A percentile compares a stretch with the other conserved stretches of the same genome.
These are phyloP conservation scores for Chymomyza procnemis DNA, from an alignment of 2,888 invertebrate species.

Conservation along the genomic window DNA sequence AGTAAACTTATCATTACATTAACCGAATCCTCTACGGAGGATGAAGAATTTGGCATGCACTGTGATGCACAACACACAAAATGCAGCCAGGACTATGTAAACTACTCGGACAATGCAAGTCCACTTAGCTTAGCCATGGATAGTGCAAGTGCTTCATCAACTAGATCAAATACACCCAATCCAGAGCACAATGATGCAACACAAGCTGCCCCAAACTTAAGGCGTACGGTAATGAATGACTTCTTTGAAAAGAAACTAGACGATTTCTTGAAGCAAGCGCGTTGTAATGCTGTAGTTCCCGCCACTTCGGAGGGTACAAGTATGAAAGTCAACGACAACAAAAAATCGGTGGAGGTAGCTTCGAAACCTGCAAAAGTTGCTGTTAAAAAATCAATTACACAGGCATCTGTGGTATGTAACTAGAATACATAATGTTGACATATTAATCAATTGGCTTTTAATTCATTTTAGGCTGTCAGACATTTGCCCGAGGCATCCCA, in stretches of 20 bases:
- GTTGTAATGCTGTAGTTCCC: conserved; percentile 53
- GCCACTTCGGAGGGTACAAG: not conserved
- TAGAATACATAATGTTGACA: too few species aligned
- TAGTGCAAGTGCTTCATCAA: conserved; percentile 64
- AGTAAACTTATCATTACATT: conserved; percentile 71
- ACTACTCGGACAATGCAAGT: conserved; percentile 70
- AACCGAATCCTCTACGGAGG: conserved; percentile 61
- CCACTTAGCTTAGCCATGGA: conserved; percentile 72
- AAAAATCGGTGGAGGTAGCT: not conserved
- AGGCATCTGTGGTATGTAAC: conserved; percentile 72
- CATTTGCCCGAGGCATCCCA: conserved; percentile 77
- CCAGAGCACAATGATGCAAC: conserved; percentile 30
- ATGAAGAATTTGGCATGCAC: conserved; percentile 46
- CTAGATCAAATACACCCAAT: conserved; percentile 64
- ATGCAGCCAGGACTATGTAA: conserved; percentile 21
- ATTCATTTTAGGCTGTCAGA: conserved; percentile 71
- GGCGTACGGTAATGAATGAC: conserved; percentile 63
- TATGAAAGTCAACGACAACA: not conserved
- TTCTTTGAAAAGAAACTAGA: conserved; percentile 74
- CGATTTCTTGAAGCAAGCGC: conserved; percentile 72
- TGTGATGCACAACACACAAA: conserved; percentile 26
- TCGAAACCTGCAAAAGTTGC: conserved; percentile 6
- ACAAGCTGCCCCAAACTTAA: conserved; percentile 36
- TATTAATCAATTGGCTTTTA: conserved; percentile 7
- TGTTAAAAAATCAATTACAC: conserved; percentile 8